Evolutionary conservation across 1,140 invertebrate species (phyloP).

Genomic region (Samia ricini): DNA sequence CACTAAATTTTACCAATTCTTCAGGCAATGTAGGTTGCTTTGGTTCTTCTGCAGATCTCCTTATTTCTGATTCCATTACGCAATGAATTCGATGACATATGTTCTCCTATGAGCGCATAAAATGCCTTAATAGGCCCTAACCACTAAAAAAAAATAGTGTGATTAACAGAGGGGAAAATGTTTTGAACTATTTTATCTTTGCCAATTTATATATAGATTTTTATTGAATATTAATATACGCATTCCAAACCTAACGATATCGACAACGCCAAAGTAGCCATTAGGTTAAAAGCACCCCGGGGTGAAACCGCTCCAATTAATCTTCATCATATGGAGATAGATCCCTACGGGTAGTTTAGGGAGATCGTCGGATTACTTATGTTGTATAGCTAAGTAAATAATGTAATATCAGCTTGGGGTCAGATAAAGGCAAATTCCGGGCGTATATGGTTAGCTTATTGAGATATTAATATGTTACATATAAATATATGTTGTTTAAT

Average conservation of each 20-base stretch:
- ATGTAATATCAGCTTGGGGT: not conserved
- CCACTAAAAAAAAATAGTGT: too few species aligned
- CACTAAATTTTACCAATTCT: too few species aligned
- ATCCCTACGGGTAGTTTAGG: conserved; percentile 16
- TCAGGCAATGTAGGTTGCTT: too few species aligned
- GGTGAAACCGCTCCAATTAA: conserved; percentile 24
- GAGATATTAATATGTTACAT: not conserved
- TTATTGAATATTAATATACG: not conserved
- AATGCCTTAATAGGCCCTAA: too few species aligned
- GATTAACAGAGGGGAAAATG: too few species aligned
- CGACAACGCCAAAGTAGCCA: not conserved
- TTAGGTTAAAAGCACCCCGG: not conserved
- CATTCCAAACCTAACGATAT: not conserved
- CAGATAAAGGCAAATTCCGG: not conserved
- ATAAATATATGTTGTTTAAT: not conserved
- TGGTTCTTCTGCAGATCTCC: too few species aligned
- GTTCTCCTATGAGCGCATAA: too few species aligned
- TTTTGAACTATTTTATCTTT: too few species aligned
- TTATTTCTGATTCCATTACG: too few species aligned
- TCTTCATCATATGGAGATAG: conserved; percentile 25
- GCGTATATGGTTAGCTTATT: not conserved
- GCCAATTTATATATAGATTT: too few species aligned
- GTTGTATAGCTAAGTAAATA: conserved; percentile 7
- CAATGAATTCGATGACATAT: too few species aligned
- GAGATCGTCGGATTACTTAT: conserved; percentile 9